phyloP scores from a whole-genome alignment of 37 sponge, comb jelly and placozoan genomes.

The Hormiphora californensis region DNA sequence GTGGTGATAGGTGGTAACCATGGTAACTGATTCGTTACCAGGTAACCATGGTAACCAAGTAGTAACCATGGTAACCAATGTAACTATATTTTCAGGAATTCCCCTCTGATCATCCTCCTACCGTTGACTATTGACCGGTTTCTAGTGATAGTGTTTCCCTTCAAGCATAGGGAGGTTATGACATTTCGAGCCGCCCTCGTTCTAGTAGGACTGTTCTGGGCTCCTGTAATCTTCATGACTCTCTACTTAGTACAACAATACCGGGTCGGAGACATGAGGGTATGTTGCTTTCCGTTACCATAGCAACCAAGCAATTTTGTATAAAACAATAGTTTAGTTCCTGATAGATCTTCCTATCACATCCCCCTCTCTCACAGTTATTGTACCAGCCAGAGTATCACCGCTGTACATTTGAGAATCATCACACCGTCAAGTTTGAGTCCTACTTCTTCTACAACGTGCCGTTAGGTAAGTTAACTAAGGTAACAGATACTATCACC shows the following conservation, averaged over 20 bases:
- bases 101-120: background rate
- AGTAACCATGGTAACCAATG: too few species aligned
- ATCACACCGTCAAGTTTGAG: background rate
- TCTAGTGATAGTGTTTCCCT: background rate
- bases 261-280: background rate
- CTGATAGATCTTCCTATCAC: background rate
- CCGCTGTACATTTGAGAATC: background rate
- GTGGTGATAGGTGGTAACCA: too few species aligned
- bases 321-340: background rate
- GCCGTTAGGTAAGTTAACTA: too few species aligned
- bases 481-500: too few species aligned
- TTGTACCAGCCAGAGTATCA: background rate
- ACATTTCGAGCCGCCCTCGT: background rate
- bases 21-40: too few species aligned
- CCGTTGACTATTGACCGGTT: slow-evolving; percentile 1
- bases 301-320: background rate
- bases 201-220: background rate
- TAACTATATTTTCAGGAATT: too few species aligned
- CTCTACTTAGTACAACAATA: background rate
- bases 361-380: background rate
- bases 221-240: background rate
- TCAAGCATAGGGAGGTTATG: background rate
- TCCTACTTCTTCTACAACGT: background rate
- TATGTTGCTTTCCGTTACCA: background rate
- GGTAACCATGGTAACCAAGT: too few species aligned